Evolutionary conservation across 2,113 vertebrate genomes (phyloP).

Genomic region (Hemibagrus wyckioides): DNA sequence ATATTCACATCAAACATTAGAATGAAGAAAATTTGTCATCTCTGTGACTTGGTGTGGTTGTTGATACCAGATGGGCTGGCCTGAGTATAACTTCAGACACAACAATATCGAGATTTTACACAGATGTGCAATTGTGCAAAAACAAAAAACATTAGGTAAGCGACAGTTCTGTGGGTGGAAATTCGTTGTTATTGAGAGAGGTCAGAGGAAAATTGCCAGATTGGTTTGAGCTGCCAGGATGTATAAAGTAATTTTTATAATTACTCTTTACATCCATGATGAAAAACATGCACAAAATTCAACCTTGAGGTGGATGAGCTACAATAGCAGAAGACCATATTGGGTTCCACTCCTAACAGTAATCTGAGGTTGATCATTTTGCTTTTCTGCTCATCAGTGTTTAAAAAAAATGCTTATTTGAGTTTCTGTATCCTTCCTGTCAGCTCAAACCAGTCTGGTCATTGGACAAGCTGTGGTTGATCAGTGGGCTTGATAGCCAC

Average conservation of each 20-base stretch:
- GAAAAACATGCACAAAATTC: background rate
- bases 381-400: background rate
- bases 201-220: background rate
- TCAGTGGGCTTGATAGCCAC: background rate
- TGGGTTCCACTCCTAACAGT: background rate
- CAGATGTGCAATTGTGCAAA: background rate
- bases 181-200: background rate
- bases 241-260: background rate
- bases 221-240: background rate
- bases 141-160: too few relatives aligned
- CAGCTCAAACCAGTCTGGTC: background rate
- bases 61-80: background rate
- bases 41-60: background rate
- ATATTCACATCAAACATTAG: background rate
- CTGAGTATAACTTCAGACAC: background rate
- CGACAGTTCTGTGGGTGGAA: background rate
- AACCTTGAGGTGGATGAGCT: background rate
- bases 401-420: background rate
- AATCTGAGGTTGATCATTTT: background rate
- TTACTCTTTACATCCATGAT: background rate
- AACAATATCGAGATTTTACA: background rate
- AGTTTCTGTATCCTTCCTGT: background rate
- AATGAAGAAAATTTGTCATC: background rate
- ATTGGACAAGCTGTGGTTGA: background rate
- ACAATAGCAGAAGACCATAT: background rate